phyloP scores from a whole-genome alignment of 2,888 invertebrate genomes.

The Agelastica alni region DNA sequence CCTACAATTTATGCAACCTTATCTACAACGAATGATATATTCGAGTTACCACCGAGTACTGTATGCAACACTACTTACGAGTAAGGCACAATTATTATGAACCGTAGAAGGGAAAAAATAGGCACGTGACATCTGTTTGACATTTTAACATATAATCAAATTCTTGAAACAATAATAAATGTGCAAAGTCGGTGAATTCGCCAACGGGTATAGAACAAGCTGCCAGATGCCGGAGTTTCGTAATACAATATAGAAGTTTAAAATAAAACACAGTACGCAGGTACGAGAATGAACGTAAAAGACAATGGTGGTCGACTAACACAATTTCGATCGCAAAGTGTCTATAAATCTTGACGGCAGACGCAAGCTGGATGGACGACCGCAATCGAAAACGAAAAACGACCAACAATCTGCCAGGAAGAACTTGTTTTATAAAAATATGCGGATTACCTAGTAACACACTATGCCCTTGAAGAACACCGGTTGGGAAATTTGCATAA shows the following conservation, averaged over 20 bases:
- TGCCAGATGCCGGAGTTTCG: no score
- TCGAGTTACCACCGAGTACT: no score
- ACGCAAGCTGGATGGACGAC: background rate
- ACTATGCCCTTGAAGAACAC: conserved; percentile 16
- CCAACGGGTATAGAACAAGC: no score
- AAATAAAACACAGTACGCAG: background rate
- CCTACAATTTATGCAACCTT: no score
- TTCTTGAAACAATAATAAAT: no score
- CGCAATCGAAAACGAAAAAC: background rate
- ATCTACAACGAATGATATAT: no score
- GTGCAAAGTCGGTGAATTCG: no score
- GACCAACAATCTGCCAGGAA: conserved; percentile 4
- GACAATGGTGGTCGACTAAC: background rate
- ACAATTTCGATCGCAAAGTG: background rate
- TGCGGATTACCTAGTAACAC: conserved; percentile 13
- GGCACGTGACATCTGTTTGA: no score
- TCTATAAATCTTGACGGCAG: background rate
- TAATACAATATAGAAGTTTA: background rate
- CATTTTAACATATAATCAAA: no score
- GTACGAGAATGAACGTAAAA: background rate
- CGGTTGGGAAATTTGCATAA: conserved; percentile 19
- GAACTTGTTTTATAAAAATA: conserved; percentile 8
- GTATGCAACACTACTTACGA: no score
- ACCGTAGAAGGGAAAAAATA: no score
- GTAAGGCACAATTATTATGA: no score